Base-by-base conservation (phyloP, 2,797 vertebrate species). In the Carapus acus region DNA sequence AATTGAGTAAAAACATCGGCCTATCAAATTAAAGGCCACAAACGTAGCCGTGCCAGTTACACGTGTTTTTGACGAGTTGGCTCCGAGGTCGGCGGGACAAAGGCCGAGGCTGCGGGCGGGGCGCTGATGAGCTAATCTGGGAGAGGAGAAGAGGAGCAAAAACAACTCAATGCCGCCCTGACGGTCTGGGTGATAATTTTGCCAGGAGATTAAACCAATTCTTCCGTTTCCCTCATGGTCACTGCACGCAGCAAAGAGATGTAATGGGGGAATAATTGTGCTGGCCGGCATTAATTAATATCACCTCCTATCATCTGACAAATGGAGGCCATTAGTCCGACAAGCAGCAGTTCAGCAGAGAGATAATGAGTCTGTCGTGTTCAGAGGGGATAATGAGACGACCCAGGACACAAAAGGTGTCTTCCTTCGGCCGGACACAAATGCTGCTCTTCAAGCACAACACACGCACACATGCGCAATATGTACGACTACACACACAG, bases 291-390 rank as follows among this genome's bases (percentile, higher is more conserved):
- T 62, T 41, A 66, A 58, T 74, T 76, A 77, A 54, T 69, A 61
- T 49, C 20, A 56, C 29, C 31, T 57, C 54, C 60, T 38, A 48
- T 69, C 52, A 65, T 41, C 24, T 70, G 77, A 80, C 73, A 80
- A 71, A 83, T 75, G 45, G 64, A 38, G 49, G 55, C 66, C 66
- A 63, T 82, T 79, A 77, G 73, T 64, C 23, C 48, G 58, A 73
- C 62, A 71, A 71, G 56, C 62, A 44, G 50, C 74, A 64, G 70
- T 70, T 69, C 61, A 58, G 27, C 47, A 53, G 43, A 69, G 74
- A n/a, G 69, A 77, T 83, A 81, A 83, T 84, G 78, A 78, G 73
- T 67, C 73, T 60, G 73, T 80, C 72, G 72, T 69, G 75, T 80
- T 84, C 77, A 83, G 80, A 69, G 79, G 74, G 34, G 48, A 72